Base-by-base conservation (phyloP, 2,113 vertebrate species). In the Ophthalmotilapia sp. region DNA sequence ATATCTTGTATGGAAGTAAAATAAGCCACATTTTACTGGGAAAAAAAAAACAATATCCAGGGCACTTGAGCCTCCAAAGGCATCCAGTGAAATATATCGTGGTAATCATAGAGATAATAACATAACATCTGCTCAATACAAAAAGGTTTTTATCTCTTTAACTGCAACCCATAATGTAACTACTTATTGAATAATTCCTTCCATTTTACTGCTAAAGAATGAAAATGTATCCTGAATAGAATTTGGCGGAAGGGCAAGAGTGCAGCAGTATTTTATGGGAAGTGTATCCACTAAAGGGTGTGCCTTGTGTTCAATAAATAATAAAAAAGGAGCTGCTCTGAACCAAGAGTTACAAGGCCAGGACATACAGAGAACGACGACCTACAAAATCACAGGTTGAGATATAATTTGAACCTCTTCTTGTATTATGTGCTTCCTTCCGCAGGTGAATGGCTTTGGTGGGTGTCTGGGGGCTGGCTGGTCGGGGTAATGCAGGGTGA, bases 361-460 rank as follows among this genome's bases (percentile, higher is more conserved):
- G 65, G 83, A 10, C 51, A 40, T 14, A 7, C 7, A 40, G 75
- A 84, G 79, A 45, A 80, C 19, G 5, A 29, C 56, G 80, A 90
- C 89, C 88, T 83, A 21, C 65, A 79, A 47, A 77, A 77, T 31
- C 45, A 77, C 73, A 77, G 73, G 55, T 19, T 62, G 55, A 82
- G n/a, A 60, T 6, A 60, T 85, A 9, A 85, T 51, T 21, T 33
- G 53, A 90, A 85, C 85, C 47, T 84, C 80, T 29, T 36, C 81
- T 60, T 58, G 45, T 81, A 12, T 45, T 5, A 13, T 83, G 13
- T 23, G 81, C 53, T 75, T 82, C 36, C 60, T 36, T 80, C 87
- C 55, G 19, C 89, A 92, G 90, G 89, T 93, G 92, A 93, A 3
- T 6, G 84, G 55, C 73, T 83, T 87, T 89, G 54, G 60, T 77